Evolutionary conservation across 2,888 invertebrate genomes (phyloP).

Genomic region (Uloborus plumipes): DNA sequence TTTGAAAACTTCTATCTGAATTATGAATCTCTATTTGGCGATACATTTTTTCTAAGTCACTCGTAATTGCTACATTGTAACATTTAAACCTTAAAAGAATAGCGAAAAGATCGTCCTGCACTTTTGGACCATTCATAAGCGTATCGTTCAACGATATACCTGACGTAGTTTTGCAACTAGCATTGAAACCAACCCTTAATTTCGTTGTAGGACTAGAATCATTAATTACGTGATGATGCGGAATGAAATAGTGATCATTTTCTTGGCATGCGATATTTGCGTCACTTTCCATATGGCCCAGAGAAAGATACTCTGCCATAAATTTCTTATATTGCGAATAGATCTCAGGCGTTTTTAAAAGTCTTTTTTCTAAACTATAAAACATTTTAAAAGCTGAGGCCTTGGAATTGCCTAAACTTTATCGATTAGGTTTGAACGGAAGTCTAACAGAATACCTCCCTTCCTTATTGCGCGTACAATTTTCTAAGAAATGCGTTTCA

Average conservation of each 20-base stretch:
- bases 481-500: conserved; percentile 1
- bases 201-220: not conserved
- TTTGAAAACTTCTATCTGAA: not conserved
- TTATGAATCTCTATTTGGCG: conserved; percentile 6
- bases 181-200: conserved; percentile 1
- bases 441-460: not conserved
- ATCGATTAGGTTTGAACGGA: not conserved
- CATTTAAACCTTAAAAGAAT: not conserved
- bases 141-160: conserved; percentile 2
- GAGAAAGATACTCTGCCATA: not conserved
- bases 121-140: not conserved
- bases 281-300: too few relatives aligned
- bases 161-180: not conserved
- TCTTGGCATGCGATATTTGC: too few relatives aligned
- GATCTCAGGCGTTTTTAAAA: too few relatives aligned
- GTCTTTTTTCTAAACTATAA: not conserved
- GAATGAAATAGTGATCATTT: too few relatives aligned
- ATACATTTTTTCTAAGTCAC: conserved; percentile 20
- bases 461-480: not conserved
- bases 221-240: not conserved
- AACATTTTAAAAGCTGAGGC: too few relatives aligned
- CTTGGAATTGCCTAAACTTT: not conserved
- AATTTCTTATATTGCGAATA: not conserved
- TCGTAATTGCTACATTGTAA: not conserved
- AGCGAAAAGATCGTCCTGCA: not conserved